These are phyloP conservation scores for Corvus hawaiiensis DNA, from an alignment of 2,113 vertebrate genomes.

Conservation along the genomic window DNA sequence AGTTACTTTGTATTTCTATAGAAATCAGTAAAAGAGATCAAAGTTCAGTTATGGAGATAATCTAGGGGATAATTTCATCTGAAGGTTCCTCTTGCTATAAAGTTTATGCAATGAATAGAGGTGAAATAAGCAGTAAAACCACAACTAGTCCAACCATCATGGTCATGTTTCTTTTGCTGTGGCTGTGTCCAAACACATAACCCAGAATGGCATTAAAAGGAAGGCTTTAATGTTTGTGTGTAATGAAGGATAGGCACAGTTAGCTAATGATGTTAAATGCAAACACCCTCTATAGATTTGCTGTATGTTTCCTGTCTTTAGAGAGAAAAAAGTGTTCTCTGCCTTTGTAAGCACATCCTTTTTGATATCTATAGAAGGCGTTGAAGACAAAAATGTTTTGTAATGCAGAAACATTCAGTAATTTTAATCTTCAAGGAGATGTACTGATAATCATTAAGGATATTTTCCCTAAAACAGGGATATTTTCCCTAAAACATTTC, in stretches of 20 bases:
- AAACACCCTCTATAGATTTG: neutral
- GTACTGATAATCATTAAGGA: neutral
- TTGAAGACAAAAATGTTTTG: neutral
- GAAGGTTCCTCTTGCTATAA: neutral
- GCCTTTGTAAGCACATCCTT: neutral
- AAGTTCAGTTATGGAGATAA: neutral
- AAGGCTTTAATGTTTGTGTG: neutral
- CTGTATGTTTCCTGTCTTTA: neutral
- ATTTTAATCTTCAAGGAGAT: neutral
- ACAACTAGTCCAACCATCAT: neutral
- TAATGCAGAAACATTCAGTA: neutral
- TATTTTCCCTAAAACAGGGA: neutral
- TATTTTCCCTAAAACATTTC: conserved; percentile 9
- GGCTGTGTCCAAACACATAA: neutral
- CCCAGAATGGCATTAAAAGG: neutral
- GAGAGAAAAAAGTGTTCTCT: neutral
- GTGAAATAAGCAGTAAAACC: neutral
- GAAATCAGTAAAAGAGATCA: neutral
- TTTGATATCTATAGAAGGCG: neutral
- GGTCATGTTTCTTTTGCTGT: neutral
- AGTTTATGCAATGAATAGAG: neutral
- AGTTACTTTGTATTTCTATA: neutral
- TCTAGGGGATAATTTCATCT: neutral
- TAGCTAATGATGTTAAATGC: neutral
- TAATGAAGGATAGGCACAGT: neutral